Evolutionary conservation across 1,140 invertebrate species (phyloP).

Genomic region (Sitodiplosis mosellana): DNA sequence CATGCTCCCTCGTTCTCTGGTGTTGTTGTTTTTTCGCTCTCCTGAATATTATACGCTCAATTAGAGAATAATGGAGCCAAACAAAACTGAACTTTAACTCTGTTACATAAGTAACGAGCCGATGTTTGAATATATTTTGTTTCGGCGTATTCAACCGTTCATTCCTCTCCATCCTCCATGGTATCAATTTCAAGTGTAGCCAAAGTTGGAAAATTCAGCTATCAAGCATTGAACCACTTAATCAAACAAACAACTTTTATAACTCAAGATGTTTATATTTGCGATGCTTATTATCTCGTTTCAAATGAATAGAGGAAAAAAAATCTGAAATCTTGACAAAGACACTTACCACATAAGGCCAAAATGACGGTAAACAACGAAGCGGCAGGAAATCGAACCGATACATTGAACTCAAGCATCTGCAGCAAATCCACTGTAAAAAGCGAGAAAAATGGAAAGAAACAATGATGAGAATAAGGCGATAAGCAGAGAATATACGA

Average conservation of each 20-base stretch:
- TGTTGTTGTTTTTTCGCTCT: too few relatives aligned
- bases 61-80: too few relatives aligned
- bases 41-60: too few relatives aligned
- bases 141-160: too few relatives aligned
- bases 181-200: too few relatives aligned
- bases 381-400: conserved; percentile 84
- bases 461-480: neutral
- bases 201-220: neutral
- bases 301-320: neutral
- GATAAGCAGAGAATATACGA: neutral
- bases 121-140: too few relatives aligned
- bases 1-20: too few relatives aligned
- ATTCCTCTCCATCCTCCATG: too few relatives aligned
- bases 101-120: too few relatives aligned
- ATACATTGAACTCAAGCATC: conserved; percentile 90
- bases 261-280: too few relatives aligned
- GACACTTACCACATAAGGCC: conserved; percentile 83
- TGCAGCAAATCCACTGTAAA: conserved; percentile 80
- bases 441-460: conserved; percentile 1
- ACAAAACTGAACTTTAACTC: too few relatives aligned
- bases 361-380: conserved; percentile 92
- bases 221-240: neutral
- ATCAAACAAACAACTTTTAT: neutral
- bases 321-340: neutral
- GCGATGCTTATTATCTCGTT: too few relatives aligned